These are phyloP conservation scores for Phrynocephalus guinanensis DNA, from an alignment of 2,797 vertebrate species.

Conservation along the genomic window DNA sequence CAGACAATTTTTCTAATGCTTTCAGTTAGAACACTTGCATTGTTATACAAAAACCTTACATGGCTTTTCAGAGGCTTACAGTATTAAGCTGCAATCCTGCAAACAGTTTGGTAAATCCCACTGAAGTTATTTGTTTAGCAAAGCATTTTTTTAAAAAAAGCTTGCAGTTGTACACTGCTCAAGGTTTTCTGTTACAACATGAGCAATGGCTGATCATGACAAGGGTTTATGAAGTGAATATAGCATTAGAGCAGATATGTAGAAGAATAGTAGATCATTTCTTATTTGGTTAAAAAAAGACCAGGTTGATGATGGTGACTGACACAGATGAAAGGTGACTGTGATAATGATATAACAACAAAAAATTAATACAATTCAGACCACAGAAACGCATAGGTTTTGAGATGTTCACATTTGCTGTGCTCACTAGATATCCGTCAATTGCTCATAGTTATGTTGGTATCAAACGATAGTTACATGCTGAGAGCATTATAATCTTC, in stretches of 20 bases:
- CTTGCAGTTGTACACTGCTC: not conserved
- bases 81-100: not conserved
- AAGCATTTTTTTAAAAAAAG: not conserved
- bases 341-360: not conserved
- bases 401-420: not conserved
- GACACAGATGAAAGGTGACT: too few species aligned
- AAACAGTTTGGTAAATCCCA: not conserved
- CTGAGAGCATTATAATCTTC: not conserved
- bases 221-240: not conserved
- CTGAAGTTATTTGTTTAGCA: constrained; percentile 3
- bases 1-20: constrained; percentile 66
- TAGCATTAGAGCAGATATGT: not conserved
- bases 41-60: not conserved
- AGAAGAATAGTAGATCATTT: not conserved
- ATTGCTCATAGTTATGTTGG: not conserved
- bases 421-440: not conserved
- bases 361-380: not conserved
- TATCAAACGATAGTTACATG: not conserved
- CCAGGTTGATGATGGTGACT: too few species aligned
- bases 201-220: not conserved
- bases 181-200: not conserved
- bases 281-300: not conserved
- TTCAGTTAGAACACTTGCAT: not conserved
- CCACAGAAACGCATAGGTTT: not conserved
- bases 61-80: not conserved